These are phyloP conservation scores for Herpailurus yagouaroundi DNA, from an alignment of 2,113 vertebrate genomes.

Conservation along the genomic window DNA sequence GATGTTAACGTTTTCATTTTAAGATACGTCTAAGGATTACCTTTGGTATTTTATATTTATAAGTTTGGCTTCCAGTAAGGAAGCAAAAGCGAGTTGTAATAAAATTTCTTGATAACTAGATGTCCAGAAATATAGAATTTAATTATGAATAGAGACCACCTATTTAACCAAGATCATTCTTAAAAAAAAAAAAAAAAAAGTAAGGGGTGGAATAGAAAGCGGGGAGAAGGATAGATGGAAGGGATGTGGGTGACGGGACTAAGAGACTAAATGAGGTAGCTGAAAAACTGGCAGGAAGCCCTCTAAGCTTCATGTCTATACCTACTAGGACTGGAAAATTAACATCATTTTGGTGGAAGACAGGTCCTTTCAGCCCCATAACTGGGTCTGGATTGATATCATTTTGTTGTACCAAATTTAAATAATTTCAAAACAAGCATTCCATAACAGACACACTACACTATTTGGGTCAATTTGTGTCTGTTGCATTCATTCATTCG, in stretches of 20 bases:
- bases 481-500: neutral
- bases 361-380: neutral
- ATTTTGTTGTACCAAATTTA: conserved; percentile 1
- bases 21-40: conserved; percentile 62
- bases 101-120: conserved; percentile 58
- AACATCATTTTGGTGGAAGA: neutral
- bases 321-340: neutral
- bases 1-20: conserved; percentile 54
- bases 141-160: conserved; percentile 63
- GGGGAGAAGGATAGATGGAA: fast-evolving
- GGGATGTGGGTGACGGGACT: conserved; percentile 4
- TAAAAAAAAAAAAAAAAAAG: neutral
- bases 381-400: neutral
- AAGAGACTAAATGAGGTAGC: neutral
- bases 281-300: conserved; percentile 48
- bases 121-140: conserved; percentile 66
- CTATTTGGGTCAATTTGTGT: neutral
- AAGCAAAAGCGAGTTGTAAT: conserved; percentile 40
- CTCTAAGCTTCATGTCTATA: conserved; percentile 48
- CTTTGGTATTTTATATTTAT: conserved; percentile 59
- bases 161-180: conserved; percentile 18
- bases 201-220: neutral
- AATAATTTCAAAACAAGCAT: neutral
- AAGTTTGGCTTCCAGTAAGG: conserved; percentile 63
- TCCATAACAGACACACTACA: neutral